These are phyloP conservation scores for Channa striata DNA, from an alignment of 2,797 vertebrate species.

Conservation along the genomic window DNA sequence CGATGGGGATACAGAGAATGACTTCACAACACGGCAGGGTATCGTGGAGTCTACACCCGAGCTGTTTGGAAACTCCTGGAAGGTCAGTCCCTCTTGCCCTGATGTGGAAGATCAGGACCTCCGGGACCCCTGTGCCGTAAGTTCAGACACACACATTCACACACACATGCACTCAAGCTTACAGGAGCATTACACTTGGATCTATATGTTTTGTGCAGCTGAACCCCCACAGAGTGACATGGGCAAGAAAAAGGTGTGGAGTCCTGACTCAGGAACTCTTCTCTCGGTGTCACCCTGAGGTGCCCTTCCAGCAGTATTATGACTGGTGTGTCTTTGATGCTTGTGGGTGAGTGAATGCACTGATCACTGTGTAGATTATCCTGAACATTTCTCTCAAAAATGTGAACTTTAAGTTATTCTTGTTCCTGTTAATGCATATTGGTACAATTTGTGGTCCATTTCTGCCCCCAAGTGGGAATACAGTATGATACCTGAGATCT, in stretches of 20 bases:
- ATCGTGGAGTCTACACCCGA: constrained; percentile 88
- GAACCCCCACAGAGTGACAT: constrained; percentile 85
- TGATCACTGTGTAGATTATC: background rate
- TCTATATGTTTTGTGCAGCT: constrained; percentile 64
- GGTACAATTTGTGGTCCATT: too few species aligned
- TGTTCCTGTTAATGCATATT: background rate
- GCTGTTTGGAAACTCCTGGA: constrained; percentile 94
- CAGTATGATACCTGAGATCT: too few species aligned
- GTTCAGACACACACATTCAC: constrained; percentile 25
- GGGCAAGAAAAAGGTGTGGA: constrained; percentile 88
- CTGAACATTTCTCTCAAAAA: background rate
- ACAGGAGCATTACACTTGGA: background rate
- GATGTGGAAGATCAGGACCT: constrained; percentile 85
- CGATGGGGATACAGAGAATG: constrained; percentile 91
- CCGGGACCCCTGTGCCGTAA: constrained; percentile 88
- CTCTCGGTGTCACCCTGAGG: constrained; percentile 83
- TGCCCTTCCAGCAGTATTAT: constrained; percentile 89
- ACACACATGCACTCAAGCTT: background rate
- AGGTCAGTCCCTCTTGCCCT: constrained; percentile 90
- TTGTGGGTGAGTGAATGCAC: constrained; percentile 87
- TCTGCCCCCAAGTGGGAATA: too few species aligned
- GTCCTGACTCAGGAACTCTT: constrained; percentile 86
- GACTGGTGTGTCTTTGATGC: constrained; percentile 93
- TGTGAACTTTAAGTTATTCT: background rate
- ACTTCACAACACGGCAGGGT: constrained; percentile 90